phyloP scores from a whole-genome alignment of 2,113 vertebrate species.

The Glaucomys volans region DNA sequence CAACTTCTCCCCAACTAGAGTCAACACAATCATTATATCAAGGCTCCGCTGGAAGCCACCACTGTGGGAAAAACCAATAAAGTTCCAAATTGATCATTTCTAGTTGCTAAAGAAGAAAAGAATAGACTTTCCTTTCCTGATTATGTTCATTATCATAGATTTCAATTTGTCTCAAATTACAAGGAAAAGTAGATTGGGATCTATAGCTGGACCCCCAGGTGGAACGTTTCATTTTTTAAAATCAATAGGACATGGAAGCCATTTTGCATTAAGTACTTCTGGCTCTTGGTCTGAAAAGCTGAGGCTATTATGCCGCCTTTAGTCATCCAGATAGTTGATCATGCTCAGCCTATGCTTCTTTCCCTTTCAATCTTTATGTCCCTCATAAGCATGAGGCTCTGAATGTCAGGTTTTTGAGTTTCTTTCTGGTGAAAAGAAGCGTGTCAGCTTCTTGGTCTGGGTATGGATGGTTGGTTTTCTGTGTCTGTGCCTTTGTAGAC shows the following conservation, averaged over 20 bases:
- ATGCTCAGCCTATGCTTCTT: not conserved
- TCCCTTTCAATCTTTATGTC: constrained; percentile 52
- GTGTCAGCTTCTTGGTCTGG: not conserved
- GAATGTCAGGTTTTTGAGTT: not conserved
- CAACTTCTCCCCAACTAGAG: not conserved
- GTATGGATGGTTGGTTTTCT: not conserved
- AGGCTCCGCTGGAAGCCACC: constrained; percentile 11
- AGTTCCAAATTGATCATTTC: constrained; percentile 51
- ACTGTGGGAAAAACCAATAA: not conserved
- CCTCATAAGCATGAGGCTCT: constrained; percentile 12
- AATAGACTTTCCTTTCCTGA: constrained; percentile 7
- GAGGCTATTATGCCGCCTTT: constrained; percentile 21
- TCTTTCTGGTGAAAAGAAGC: constrained; percentile 17
- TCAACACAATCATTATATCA: not conserved
- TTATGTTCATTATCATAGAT: constrained; percentile 64
- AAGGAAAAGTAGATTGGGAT: constrained; percentile 71
- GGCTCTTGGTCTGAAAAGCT: constrained; percentile 47
- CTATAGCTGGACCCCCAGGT: constrained; percentile 51
- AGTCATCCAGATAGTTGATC: constrained; percentile 19
- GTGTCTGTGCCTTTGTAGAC: not conserved
- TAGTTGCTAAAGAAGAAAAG: constrained; percentile 51
- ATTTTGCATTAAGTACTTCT: constrained; percentile 69
- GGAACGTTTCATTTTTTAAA: constrained; percentile 61
- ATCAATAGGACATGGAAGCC: constrained; percentile 79
- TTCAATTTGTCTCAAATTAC: constrained; percentile 68